Conservation (phyloP, 2,888 invertebrate species). For the Diploptera punctata region DNA sequence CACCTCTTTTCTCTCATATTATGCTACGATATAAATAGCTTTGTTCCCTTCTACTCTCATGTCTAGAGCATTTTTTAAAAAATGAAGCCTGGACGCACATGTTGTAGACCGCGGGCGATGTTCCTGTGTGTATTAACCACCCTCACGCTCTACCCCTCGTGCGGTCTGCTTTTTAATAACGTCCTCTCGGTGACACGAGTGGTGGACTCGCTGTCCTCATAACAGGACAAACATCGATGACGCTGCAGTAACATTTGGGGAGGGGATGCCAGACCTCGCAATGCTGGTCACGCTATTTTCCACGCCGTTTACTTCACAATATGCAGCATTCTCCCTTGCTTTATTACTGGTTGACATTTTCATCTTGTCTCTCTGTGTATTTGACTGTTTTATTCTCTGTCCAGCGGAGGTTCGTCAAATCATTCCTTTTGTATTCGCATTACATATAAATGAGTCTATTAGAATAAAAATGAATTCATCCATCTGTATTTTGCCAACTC, state of each 20-base stretch:
- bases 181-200: not conserved
- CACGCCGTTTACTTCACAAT: slow-evolving; percentile 26
- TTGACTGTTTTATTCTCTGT: not conserved
- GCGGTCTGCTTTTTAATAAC: slow-evolving; percentile 10
- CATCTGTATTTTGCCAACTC: no score
- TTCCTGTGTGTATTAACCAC: slow-evolving; percentile 10
- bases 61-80: not conserved
- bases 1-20: no score
- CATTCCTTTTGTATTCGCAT: not conserved
- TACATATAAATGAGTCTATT: no score
- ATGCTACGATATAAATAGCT: no score
- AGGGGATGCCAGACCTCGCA: not conserved
- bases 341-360: slow-evolving; percentile 23
- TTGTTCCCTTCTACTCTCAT: not conserved
- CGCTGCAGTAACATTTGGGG: not conserved
- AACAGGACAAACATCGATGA: slow-evolving; percentile 10
- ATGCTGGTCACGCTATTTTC: slow-evolving; percentile 25
- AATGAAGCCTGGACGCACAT: not conserved
- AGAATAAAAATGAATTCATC: no score
- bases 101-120: slow-evolving; percentile 6
- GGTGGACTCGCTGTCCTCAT: not conserved
- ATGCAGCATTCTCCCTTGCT: slow-evolving; percentile 14
- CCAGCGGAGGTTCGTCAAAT: not conserved
- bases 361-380: not conserved
- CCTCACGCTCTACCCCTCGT: not conserved